A percentile compares a stretch with the other conserved stretches of the same genome.
Evolutionary conservation across 2,113 vertebrate genomes (phyloP).

Genomic region (Ailuropoda melanoleuca): DNA sequence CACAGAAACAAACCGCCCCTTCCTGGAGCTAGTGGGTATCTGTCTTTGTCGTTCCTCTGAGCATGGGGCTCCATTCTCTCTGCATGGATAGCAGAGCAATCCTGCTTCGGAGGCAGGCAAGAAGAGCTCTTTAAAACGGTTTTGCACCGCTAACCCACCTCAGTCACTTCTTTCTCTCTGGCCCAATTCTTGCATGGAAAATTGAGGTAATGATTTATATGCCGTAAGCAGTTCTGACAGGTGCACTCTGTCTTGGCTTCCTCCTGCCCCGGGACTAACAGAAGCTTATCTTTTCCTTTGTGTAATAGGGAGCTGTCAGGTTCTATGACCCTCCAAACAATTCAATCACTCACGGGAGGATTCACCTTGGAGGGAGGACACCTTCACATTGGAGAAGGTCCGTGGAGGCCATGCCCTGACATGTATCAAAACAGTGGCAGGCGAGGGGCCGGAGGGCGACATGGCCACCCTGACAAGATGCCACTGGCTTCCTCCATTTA

Average conservation of each 20-base stretch:
- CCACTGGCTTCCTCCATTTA: conserved; percentile 39
- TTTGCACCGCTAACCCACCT: conserved; percentile 50
- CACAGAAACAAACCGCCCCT: conserved; percentile 55
- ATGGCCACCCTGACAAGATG: conserved; percentile 1
- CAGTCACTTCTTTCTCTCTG: not conserved
- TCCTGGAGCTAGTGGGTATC: conserved; percentile 50
- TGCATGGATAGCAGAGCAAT: conserved; percentile 58
- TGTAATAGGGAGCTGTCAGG: conserved; percentile 74
- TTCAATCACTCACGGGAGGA: conserved; percentile 60
- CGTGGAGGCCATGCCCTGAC: conserved; percentile 23
- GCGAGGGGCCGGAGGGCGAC: not conserved
- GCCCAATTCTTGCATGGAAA: conserved; percentile 56
- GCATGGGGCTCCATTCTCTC: conserved; percentile 13
- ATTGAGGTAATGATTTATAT: conserved; percentile 79
- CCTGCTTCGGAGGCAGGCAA: conserved; percentile 27
- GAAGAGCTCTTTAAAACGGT: conserved; percentile 46
- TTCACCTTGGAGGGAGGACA: conserved; percentile 61
- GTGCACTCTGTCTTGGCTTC: conserved; percentile 71
- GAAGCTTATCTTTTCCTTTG: conserved; percentile 75
- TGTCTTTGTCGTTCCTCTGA: conserved; percentile 58
- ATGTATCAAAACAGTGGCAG: conserved; percentile 26
- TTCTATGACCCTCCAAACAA: conserved; percentile 71
- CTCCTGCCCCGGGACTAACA: conserved; percentile 58
- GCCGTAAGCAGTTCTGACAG: conserved; percentile 66
- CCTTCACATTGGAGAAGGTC: conserved; percentile 35